Conservation (phyloP, 2,113 vertebrate species). For the Vidua chalybeata region DNA sequence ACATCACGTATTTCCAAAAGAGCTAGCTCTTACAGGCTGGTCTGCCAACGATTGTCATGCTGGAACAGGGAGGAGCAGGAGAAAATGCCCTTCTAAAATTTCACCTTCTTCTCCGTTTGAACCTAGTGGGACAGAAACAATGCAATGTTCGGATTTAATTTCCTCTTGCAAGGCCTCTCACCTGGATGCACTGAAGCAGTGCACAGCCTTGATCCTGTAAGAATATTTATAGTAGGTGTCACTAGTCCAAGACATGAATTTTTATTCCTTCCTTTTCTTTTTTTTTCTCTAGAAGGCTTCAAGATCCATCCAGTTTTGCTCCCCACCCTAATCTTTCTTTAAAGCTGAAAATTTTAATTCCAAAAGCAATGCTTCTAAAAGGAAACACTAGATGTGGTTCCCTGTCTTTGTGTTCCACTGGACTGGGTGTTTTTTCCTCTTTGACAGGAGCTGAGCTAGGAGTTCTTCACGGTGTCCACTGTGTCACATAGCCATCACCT, state of each 20-base stretch:
- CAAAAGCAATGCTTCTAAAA: background rate
- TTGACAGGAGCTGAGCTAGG: background rate
- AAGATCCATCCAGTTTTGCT: background rate
- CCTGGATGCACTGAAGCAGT: conserved; percentile 29
- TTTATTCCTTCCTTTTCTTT: background rate
- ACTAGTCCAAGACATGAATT: background rate
- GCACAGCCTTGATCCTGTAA: background rate
- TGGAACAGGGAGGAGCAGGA: background rate
- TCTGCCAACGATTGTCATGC: background rate
- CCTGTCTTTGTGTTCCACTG: background rate
- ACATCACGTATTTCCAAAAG: background rate
- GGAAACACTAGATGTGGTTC: background rate
- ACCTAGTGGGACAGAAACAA: conserved; percentile 30
- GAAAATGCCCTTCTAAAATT: conserved; percentile 14
- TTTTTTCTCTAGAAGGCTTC: background rate
- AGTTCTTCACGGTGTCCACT: background rate
- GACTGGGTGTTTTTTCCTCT: background rate
- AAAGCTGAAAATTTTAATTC: background rate
- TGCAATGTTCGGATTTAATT: conserved; percentile 6
- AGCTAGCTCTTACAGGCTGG: background rate
- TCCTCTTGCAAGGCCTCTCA: conserved; percentile 26
- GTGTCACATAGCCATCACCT: background rate
- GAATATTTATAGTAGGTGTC: background rate
- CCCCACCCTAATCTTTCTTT: background rate
- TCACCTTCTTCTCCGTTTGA: background rate